Conservation (phyloP, 2,797 vertebrate genomes). For the Mico argentatus region DNA sequence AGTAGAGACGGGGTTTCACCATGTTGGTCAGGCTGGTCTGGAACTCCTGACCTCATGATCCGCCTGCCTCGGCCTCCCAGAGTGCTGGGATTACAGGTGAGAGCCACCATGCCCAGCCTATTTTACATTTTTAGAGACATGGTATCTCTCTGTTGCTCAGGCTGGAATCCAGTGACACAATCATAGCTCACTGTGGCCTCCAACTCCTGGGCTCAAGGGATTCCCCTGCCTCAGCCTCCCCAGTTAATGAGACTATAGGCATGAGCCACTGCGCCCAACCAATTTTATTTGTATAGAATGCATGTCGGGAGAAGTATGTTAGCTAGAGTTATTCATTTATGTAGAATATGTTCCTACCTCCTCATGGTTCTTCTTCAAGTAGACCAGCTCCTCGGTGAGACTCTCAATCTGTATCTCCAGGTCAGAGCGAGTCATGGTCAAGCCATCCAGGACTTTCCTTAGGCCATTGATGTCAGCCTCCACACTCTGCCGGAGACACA, state of each 20-base stretch:
- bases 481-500: slow-evolving; percentile 59
- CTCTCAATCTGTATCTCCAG: slow-evolving; percentile 71
- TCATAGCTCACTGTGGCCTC: not conserved
- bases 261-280: not conserved
- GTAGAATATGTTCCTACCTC: slow-evolving; percentile 43
- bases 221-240: not conserved
- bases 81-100: not conserved
- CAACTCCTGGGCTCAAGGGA: not conserved
- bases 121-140: not conserved
- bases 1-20: not conserved
- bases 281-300: not conserved
- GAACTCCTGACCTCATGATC: not conserved
- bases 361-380: slow-evolving; percentile 76
- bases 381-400: slow-evolving; percentile 71
- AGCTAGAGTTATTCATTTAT: not conserved
- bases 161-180: not conserved
- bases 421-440: slow-evolving; percentile 68
- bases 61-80: not conserved
- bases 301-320: too few relatives aligned
- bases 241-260: too few relatives aligned
- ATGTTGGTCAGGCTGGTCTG: not conserved
- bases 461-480: slow-evolving; percentile 70
- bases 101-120: not conserved
- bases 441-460: slow-evolving; percentile 71
- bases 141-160: not conserved